Evolutionary conservation across 2,113 vertebrate species (phyloP), one percentile per base, ranked within the genome.

Genomic region (Phrynosoma blainvillii): DNA sequence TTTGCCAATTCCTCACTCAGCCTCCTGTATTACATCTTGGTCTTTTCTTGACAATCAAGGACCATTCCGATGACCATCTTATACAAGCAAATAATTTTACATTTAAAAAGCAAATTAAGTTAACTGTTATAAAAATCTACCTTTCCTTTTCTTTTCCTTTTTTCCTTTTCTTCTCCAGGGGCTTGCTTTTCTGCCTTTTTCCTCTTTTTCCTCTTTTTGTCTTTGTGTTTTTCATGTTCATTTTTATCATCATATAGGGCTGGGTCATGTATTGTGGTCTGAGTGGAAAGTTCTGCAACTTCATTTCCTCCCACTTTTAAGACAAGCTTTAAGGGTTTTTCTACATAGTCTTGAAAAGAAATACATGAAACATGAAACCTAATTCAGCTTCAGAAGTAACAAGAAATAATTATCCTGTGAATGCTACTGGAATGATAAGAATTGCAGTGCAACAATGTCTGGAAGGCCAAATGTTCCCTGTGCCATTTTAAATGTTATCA

Each of bases 261-360:
- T 0, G 96, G 94, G 83, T 98, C 98, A 2, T 97, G 97, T 2
- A 97, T 97, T 0, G 98, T 96, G 78, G 97, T 98, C 70, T 98
- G 98, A 9, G 98, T 98, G 23, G 97, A 98, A 20, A 98, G 96
- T 52, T 98, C 97, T 1, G 98, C 98, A 80, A 99, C 98, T 76
- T 99, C 99, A 62, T 95, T 98, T 1, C 98, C 98, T 11, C 98
- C 98, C 18, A 99, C 98, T 89, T 99, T 99, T n/a, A 99, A 92
- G 74, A 99, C 99, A 84, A 99, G 96, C 93, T 99, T 99, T 93
- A 99, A 94, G 0, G 99, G 99, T 65, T 98, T 98, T 87, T 99
- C 97, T 0, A 97, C 96, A 0, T 97, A 97, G 2, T 97, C 97
- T 97, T 81, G 7, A 79, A 27, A 10, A 81, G 1, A 21, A 42